Base-by-base conservation (phyloP, 2,113 vertebrate species). In the Prionailurus viverrinus region DNA sequence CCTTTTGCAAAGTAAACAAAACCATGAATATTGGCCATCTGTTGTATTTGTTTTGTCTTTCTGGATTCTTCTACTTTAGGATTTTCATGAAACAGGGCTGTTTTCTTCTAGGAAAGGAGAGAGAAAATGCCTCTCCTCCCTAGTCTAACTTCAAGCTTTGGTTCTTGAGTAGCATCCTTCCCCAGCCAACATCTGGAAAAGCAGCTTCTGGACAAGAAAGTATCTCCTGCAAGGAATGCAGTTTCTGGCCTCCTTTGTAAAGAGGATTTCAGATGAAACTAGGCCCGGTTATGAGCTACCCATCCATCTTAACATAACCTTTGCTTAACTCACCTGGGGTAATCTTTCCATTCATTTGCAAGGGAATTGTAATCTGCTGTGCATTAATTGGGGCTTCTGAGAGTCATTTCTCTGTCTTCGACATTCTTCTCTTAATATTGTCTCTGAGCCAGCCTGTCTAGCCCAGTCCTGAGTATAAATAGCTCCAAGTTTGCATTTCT, bases 361-460 rank as follows among this genome's bases (percentile, higher is more conserved):
- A 74, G 95, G 33, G 58, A 91, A 89, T 61, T 68, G 5, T 41
- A 90, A 84, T 78, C 81, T 95, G 39, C 23, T 92, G n/a, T 63
- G 48, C 51, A 76, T 84, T 91, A 78, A 55, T 94, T 80, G 73
- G 79, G 89, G 88, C 95, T 97, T 91, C 39, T 41, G 80, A 94
- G 80, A 88, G 65, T 81, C 89, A 4, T 41, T 92, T 45, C 74
- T 96, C 58, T 83, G 87, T 91, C 89, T 92, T 96, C 69, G 21
- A 29, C 14, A 53, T 65, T 91, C 63, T 55, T 80, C n/a, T 8
- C 61, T 96, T 86, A 58, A 66, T 45, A 91, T 96, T 95, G 96
- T 79, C 89, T 91, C 41, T 88, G 83, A 95, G 85, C 92, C 73
- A 81, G 94, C 1, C 89, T 89, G 91, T 92, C 95, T 97, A 94